These are phyloP conservation scores for Pyrocoelia pectoralis DNA, from an alignment of 2,888 invertebrate species.

Conservation along the genomic window DNA sequence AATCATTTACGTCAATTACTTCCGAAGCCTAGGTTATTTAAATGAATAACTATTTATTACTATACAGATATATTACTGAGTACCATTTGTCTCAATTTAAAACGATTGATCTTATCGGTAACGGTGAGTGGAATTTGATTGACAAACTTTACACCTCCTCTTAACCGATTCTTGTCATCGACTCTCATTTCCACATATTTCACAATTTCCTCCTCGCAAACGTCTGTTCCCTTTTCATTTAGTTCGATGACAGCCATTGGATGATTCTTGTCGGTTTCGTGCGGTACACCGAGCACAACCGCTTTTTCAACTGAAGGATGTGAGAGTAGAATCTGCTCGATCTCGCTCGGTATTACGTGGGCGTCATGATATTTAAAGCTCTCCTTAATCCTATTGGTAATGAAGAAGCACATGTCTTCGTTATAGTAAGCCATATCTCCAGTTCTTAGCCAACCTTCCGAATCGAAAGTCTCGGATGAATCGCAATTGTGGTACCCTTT, in stretches of 20 bases:
- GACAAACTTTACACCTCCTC: too few relatives aligned
- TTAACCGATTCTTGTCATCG: too few relatives aligned
- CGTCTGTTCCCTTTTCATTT: not conserved
- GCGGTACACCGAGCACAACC: conserved; percentile 80
- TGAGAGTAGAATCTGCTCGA: conserved; percentile 73
- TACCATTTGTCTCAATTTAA: too few relatives aligned
- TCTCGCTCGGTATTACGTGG: conserved; percentile 77
- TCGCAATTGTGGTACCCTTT: conserved; percentile 49
- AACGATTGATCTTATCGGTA: too few relatives aligned
- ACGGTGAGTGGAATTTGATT: too few relatives aligned
- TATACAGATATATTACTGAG: too few relatives aligned
- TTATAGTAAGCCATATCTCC: conserved; percentile 65
- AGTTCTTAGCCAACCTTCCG: conserved; percentile 61
- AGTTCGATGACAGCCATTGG: conserved; percentile 71
- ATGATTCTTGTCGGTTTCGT: conserved; percentile 73
- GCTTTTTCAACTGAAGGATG: conserved; percentile 79
- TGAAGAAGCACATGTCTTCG: conserved; percentile 60
- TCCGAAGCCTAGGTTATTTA: too few relatives aligned
- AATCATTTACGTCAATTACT: too few relatives aligned
- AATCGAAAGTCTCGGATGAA: conserved; percentile 55
- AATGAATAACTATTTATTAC: too few relatives aligned
- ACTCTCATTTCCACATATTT: too few relatives aligned
- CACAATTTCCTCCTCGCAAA: too few relatives aligned
- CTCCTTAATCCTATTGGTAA: conserved; percentile 60
- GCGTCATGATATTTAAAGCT: conserved; percentile 61